Conservation (phyloP, 2,113 vertebrate species). For the Hippocampus abdominalis region DNA sequence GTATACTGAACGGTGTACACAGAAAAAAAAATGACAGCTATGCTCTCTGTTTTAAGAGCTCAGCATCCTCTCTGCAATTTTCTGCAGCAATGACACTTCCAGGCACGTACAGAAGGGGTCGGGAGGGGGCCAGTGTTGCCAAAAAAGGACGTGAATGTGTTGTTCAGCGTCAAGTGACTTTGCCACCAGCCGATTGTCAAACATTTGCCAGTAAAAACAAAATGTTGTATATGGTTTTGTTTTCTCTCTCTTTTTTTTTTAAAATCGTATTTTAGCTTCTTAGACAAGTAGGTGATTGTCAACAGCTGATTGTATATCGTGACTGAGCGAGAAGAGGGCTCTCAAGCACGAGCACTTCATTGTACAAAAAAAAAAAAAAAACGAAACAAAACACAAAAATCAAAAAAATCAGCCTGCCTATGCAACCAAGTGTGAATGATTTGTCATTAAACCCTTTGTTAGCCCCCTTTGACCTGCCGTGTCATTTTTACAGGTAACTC, state of each 20-base stretch:
- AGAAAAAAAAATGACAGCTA: constrained; percentile 15
- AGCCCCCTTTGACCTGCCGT: not conserved
- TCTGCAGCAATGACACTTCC: constrained; percentile 31
- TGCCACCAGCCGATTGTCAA: not conserved
- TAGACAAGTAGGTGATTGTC: not conserved
- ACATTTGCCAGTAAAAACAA: not conserved
- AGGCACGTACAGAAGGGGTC: constrained; percentile 1
- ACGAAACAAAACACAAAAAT: not conserved
- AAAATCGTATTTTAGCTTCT: constrained; percentile 8
- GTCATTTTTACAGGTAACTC: not conserved
- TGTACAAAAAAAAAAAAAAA: not conserved
- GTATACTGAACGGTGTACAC: constrained; percentile 9
- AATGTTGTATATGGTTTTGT: not conserved
- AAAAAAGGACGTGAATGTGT: not conserved
- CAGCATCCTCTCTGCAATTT: constrained; percentile 36
- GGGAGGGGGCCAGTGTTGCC: not conserved
- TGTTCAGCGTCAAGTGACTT: constrained; percentile 2
- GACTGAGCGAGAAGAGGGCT: not conserved
- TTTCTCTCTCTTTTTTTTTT: not conserved
- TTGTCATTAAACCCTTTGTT: constrained; percentile 7
- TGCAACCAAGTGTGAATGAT: constrained; percentile 4
- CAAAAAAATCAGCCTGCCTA: not conserved
- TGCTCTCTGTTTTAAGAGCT: constrained; percentile 43
- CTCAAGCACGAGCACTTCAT: constrained; percentile 5
- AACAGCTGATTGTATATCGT: constrained; percentile 6